These are phyloP conservation scores for Lamprotornis superbus DNA, from an alignment of 2,113 vertebrate genomes.

Conservation along the genomic window DNA sequence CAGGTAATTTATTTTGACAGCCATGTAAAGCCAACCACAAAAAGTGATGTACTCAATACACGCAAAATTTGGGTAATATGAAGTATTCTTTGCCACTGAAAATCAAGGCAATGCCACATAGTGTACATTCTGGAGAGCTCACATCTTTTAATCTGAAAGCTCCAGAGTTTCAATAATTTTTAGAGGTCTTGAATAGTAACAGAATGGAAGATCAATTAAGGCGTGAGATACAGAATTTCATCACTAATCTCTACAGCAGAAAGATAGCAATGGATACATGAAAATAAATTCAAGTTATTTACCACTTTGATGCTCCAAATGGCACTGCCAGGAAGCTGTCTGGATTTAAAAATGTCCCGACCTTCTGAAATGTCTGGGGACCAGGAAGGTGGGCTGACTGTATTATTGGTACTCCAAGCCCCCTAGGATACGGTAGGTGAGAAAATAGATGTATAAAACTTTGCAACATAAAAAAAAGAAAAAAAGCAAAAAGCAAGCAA, in stretches of 20 bases:
- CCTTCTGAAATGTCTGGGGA: conserved; percentile 91
- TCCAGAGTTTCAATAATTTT: conserved; percentile 10
- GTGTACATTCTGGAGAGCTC: background rate
- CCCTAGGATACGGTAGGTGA: conserved; percentile 87
- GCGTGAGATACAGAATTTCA: conserved; percentile 31
- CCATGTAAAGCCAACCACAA: background rate
- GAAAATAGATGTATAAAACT: conserved; percentile 93
- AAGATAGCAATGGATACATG: conserved; percentile 68
- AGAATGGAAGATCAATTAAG: conserved; percentile 27
- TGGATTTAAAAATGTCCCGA: conserved; percentile 90
- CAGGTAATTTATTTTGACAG: conserved; percentile 15
- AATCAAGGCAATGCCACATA: conserved; percentile 10
- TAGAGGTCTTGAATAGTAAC: background rate
- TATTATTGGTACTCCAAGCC: conserved; percentile 91
- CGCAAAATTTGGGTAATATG: background rate
- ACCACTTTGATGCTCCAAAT: conserved; percentile 98
- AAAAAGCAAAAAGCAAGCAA: conserved; percentile 77
- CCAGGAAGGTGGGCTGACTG: conserved; percentile 91
- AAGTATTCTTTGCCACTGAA: background rate
- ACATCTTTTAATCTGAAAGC: background rate
- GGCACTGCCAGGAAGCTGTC: conserved; percentile 84
- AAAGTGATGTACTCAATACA: background rate
- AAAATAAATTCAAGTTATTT: conserved; percentile 88
- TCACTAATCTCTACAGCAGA: conserved; percentile 57
- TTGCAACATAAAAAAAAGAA: conserved; percentile 77